Evolutionary conservation across 2,797 vertebrate species (phyloP).

Genomic region (Kryptopterus vitreolus): DNA sequence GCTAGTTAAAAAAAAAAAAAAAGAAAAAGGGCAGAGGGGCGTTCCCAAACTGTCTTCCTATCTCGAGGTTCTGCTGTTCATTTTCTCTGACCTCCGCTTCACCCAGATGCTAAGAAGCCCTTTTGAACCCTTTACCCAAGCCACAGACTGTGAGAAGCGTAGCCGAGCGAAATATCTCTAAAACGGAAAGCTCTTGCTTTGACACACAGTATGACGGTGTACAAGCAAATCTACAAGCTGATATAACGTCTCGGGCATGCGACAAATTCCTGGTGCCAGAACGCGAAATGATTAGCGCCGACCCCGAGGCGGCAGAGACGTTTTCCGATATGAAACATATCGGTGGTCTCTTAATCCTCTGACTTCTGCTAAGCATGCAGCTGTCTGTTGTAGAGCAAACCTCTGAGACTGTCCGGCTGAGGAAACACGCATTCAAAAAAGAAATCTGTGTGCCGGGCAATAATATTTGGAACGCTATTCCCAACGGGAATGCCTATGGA

Average conservation of each 20-base stretch:
- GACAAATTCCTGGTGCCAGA: conserved; percentile 32
- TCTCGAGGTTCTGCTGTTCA: conserved; percentile 40
- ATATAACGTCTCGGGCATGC: conserved; percentile 42
- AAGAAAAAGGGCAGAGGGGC: conserved; percentile 38
- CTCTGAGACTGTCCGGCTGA: conserved; percentile 11
- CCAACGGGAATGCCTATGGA: not conserved
- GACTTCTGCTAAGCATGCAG: conserved; percentile 42
- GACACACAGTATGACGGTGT: conserved; percentile 48
- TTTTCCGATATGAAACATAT: conserved; percentile 52
- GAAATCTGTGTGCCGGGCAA: not conserved
- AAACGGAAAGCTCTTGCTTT: conserved; percentile 15
- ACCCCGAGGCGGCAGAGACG: conserved; percentile 35
- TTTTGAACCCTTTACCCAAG: conserved; percentile 31
- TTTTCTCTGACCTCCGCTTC: conserved; percentile 51
- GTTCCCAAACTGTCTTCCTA: conserved; percentile 45
- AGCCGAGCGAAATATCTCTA: conserved; percentile 1
- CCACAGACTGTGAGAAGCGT: conserved; percentile 37
- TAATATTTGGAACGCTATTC: conserved; percentile 8
- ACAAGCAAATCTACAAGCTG: conserved; percentile 45
- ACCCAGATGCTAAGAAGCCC: conserved; percentile 45
- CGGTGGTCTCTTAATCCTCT: conserved; percentile 34
- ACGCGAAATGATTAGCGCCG: conserved; percentile 52
- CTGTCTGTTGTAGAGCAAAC: conserved; percentile 45
- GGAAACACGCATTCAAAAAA: conserved; percentile 29
- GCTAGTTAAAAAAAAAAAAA: conserved; percentile 44